These are phyloP conservation scores for Anoplolepis gracilipes DNA, from an alignment of 1,140 invertebrate species.

Conservation along the genomic window DNA sequence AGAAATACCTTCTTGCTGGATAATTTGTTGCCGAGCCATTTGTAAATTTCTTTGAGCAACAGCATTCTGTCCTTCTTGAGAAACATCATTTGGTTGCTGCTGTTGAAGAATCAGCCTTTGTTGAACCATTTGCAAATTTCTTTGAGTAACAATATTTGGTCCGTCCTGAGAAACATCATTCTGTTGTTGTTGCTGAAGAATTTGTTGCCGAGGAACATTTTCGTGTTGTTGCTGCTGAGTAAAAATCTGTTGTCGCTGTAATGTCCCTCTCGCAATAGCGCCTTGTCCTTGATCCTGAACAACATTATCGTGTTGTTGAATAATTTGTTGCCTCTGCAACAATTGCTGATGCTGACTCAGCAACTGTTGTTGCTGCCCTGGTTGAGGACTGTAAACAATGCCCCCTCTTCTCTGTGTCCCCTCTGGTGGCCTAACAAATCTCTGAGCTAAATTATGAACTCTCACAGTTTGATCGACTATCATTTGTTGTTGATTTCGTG, in stretches of 20 bases:
- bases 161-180: constrained; percentile 83
- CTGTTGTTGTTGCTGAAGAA: constrained; percentile 86
- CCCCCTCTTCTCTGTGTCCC: constrained; percentile 79
- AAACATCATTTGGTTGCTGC: constrained; percentile 85
- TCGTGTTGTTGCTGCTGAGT: constrained; percentile 84
- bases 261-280: constrained; percentile 80
- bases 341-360: constrained; percentile 85
- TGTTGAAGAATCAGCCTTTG: constrained; percentile 84
- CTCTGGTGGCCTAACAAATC: constrained; percentile 82
- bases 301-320: constrained; percentile 84
- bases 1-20: constrained; percentile 56
- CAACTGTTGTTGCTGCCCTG: constrained; percentile 78
- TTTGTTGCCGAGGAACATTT: constrained; percentile 82
- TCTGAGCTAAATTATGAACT: constrained; percentile 79
- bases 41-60: constrained; percentile 76
- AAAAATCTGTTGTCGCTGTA: constrained; percentile 85
- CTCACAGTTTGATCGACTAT: constrained; percentile 77
- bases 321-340: constrained; percentile 82
- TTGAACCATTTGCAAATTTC: constrained; percentile 76
- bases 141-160: constrained; percentile 76
- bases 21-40: constrained; percentile 83
- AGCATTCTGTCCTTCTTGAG: constrained; percentile 82
- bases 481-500: constrained; percentile 82
- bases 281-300: constrained; percentile 82
- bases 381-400: constrained; percentile 82